A percentile compares a stretch with the other conserved stretches of the same genome.
These are phyloP conservation scores for Drosophila watanabei DNA, from an alignment of 1,140 invertebrate species.

Conservation along the genomic window DNA sequence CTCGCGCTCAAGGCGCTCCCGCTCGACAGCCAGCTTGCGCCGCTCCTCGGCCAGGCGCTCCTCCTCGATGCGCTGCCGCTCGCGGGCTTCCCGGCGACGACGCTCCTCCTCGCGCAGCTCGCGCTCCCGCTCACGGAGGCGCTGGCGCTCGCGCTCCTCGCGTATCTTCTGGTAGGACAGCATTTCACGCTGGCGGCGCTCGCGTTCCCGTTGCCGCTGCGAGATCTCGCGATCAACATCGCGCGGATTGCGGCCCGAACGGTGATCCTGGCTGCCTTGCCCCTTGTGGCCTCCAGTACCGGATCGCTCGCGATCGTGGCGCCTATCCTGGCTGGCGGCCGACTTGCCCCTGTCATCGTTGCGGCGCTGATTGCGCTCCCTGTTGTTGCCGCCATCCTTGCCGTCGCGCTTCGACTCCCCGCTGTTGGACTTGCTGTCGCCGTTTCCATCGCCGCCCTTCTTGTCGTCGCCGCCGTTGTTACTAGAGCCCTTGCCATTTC, in stretches of 20 bases:
- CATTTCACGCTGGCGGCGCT: constrained; percentile 81
- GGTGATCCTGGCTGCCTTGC: constrained; percentile 39
- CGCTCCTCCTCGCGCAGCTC: constrained; percentile 92
- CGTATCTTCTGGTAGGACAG: constrained; percentile 85
- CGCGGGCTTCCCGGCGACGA: constrained; percentile 91
- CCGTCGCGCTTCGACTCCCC: constrained; percentile 61
- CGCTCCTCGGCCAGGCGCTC: constrained; percentile 92
- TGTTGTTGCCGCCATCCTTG: constrained; percentile 53
- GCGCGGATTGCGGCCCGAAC: constrained; percentile 58
- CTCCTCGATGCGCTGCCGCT: constrained; percentile 92
- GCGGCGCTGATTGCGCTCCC: constrained; percentile 45
- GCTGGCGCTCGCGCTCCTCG: constrained; percentile 92
- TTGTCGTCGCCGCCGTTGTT: constrained; percentile 50
- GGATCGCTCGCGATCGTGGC: constrained; percentile 66
- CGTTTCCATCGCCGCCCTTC: constrained; percentile 45
- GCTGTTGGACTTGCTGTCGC: constrained; percentile 24
- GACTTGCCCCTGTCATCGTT: constrained; percentile 64
- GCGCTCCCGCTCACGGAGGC: constrained; percentile 91
- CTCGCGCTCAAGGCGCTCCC: constrained; percentile 92
- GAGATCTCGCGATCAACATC: constrained; percentile 78
- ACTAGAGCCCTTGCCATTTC: constrained; percentile 34
- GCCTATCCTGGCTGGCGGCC: constrained; percentile 42
- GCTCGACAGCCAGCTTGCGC: constrained; percentile 91
- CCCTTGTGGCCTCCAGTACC: constrained; percentile 39
- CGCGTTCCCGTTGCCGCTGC: constrained; percentile 71